Evolutionary conservation across 2,113 vertebrate genomes (phyloP), one percentile per base, ranked within the genome.

Genomic region (Hydropotes inermis): DNA sequence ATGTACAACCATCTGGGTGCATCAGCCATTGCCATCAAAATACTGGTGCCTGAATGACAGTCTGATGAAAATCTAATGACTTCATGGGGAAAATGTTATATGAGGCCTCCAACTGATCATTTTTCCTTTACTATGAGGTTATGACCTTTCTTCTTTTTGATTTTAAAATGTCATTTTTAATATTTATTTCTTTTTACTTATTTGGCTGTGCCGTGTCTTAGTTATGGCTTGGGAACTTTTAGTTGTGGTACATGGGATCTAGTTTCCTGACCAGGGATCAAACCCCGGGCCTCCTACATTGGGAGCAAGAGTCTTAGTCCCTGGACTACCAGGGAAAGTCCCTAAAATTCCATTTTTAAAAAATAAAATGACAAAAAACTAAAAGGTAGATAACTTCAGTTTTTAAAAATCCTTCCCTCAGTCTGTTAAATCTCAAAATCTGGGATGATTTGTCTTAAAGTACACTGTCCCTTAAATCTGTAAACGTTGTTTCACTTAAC

Each of bases 401-500:
- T 90, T 90, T 36, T 70, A 36, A 70, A 70, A 70, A 36, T 70
- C 64, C n/a, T 70, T 70, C 19, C 64, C 64, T n/a, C 17, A 50
- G 47, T 27, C 30, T n/a, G 36, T 78, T 64, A 92, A 92, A 84
- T 94, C 33, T 33, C 36, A 19, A 64, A 78, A 36, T 92, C n/a
- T 50, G 76, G 36, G 30, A 92, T 84, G 12, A 23, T 95, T 90
- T 94, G 6, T 89, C 45, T 94, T 64, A 74, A 78, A 54, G 13
- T 84, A 30, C 23, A 83, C 21, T 76, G 92, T 78, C 30, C 78
- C 28, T 58, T n/a, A 91, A 74, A 25, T 81, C 33, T 36, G 5
- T 50, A 92, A 81, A 87, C 47, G 43, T 85, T 78, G 21, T 57
- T 93, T 97, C 85, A 88, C 27, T 93, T 95, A 76, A 91, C 91